Evolutionary conservation across 2,888 invertebrate species (phyloP).

Genomic region (Brachycybe producta): DNA sequence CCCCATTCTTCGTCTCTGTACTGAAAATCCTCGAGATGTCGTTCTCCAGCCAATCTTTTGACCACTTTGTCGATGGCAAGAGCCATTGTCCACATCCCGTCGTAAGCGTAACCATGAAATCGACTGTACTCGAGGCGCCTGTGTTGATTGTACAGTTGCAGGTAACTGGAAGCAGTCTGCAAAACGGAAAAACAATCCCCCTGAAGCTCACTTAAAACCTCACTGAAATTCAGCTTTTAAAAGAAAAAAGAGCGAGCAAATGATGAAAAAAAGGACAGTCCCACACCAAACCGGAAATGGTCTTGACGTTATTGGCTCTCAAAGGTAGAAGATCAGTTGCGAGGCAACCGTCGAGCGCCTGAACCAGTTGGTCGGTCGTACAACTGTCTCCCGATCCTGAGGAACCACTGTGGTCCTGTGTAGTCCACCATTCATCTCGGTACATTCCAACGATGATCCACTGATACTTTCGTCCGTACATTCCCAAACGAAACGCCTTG

Average conservation of each 20-base stretch:
- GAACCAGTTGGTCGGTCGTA: slow-evolving; percentile 53
- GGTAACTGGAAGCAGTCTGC: slow-evolving; percentile 80
- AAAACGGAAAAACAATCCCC: slow-evolving; percentile 26
- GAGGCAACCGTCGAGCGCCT: slow-evolving; percentile 74
- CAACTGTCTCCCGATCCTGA: slow-evolving; percentile 36
- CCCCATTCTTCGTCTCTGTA: slow-evolving; percentile 31
- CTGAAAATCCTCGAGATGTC: slow-evolving; percentile 22
- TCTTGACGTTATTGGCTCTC: slow-evolving; percentile 71
- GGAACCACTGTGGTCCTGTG: background rate
- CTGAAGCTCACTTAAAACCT: background rate
- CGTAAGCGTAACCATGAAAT: slow-evolving; percentile 96
- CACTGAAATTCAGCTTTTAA: background rate
- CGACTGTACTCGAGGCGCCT: slow-evolving; percentile 74
- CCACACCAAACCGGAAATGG: slow-evolving; percentile 79
- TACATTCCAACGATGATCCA: slow-evolving; percentile 60
- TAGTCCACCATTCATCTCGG: slow-evolving; percentile 20
- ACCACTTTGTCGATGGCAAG: slow-evolving; percentile 54
- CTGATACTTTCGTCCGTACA: slow-evolving; percentile 85
- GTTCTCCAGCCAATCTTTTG: slow-evolving; percentile 11
- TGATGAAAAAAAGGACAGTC: background rate
- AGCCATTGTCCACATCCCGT: slow-evolving; percentile 96
- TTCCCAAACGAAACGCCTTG: slow-evolving; percentile 22
- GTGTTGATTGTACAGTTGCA: slow-evolving; percentile 65
- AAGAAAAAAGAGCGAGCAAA: background rate
- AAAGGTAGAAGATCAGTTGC: slow-evolving; percentile 75